These are phyloP conservation scores for Peribatodes rhomboidaria DNA, from an alignment of 2,888 invertebrate genomes.

Conservation along the genomic window DNA sequence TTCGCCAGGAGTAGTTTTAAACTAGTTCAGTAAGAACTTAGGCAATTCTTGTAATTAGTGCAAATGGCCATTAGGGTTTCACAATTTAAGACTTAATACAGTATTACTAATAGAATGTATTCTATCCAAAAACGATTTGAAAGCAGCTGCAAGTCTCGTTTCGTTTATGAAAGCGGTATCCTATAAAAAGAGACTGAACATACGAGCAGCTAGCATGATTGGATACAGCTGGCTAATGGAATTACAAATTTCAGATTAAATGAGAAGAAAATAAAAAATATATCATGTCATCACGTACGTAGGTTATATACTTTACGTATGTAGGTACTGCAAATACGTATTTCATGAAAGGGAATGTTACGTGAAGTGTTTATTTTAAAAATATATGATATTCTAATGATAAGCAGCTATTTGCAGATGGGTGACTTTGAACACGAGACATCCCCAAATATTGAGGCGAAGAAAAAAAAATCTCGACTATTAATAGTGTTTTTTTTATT, in stretches of 20 bases:
- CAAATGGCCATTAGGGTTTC: too few species aligned
- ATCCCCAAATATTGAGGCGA: background rate
- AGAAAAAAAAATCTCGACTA: conserved; percentile 9
- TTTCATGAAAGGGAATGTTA: too few species aligned
- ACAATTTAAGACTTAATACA: too few species aligned
- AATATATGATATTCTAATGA: background rate
- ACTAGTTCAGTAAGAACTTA: too few species aligned
- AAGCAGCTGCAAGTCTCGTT: conserved; percentile 12
- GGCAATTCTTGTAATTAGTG: too few species aligned
- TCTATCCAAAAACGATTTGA: conserved; percentile 8
- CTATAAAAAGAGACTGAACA: conserved; percentile 28
- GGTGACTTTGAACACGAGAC: conserved; percentile 18
- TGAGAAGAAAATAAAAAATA: conserved; percentile 3
- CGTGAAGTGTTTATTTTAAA: too few species aligned
- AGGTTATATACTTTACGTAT: too few species aligned
- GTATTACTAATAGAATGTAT: too few species aligned
- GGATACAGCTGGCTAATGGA: conserved; percentile 39
- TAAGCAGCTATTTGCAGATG: background rate
- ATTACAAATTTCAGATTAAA: conserved; percentile 28
- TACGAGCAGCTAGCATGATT: conserved; percentile 29
- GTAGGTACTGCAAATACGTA: too few species aligned
- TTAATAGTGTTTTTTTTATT: conserved; percentile 15
- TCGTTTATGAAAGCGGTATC: conserved; percentile 21
- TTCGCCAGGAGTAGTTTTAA: too few species aligned
- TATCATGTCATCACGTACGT: background rate